A percentile compares a stretch with the other conserved stretches of the same genome.
Conservation (phyloP, 2,888 invertebrate species). For the Chromoteleia sp. region DNA sequence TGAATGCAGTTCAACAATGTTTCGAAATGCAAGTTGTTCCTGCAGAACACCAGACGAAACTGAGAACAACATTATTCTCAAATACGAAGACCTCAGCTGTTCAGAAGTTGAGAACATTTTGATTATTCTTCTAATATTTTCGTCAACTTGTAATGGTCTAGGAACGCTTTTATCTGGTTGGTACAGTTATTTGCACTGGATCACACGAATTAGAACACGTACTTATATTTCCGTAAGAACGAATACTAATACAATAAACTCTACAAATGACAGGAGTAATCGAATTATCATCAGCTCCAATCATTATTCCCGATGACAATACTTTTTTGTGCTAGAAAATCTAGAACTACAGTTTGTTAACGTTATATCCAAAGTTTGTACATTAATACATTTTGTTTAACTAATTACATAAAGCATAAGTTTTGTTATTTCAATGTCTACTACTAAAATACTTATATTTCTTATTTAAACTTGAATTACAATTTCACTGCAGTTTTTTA, state of each 20-base stretch:
- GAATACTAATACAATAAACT: conserved; percentile 47
- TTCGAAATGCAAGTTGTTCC: conserved; percentile 78
- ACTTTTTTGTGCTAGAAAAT: background rate
- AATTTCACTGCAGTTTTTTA: too few species aligned
- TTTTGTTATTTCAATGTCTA: too few species aligned
- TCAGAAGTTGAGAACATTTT: conserved; percentile 80
- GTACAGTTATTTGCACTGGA: conserved; percentile 81
- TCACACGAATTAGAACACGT: conserved; percentile 75
- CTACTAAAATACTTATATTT: too few species aligned
- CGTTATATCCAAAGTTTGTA: too few species aligned
- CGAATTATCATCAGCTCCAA: conserved; percentile 74
- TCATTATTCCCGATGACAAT: conserved; percentile 73
- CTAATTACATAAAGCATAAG: too few species aligned
- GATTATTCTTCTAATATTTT: conserved; percentile 79
- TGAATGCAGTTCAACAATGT: conserved; percentile 79
- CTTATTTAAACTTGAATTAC: too few species aligned
- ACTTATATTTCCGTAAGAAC: conserved; percentile 80
- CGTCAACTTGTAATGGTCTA: conserved; percentile 78
- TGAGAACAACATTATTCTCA: conserved; percentile 71
- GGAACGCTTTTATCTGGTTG: conserved; percentile 77
- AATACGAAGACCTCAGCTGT: conserved; percentile 80
- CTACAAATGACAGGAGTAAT: conserved; percentile 55
- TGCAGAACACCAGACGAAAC: conserved; percentile 75
- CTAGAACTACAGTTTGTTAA: too few species aligned
- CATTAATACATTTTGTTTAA: too few species aligned